phyloP scores from a whole-genome alignment of 2,797 vertebrate genomes.

The Avahi laniger region DNA sequence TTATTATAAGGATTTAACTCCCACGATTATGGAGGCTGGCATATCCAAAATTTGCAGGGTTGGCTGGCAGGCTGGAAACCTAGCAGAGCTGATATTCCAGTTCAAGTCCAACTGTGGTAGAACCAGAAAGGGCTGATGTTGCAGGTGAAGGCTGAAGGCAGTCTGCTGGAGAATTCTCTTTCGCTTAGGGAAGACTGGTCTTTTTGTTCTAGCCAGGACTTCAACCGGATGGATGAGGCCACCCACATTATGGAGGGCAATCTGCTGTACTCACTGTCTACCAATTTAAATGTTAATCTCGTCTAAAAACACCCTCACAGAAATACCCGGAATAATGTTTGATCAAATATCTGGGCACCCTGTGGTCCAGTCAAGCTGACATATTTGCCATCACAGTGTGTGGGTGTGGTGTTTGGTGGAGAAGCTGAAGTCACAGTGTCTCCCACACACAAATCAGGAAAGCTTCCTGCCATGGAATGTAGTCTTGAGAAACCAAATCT shows the following conservation, averaged over 20 bases:
- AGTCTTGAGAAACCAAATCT: background rate
- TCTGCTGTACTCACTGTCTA: background rate
- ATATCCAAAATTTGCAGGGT: background rate
- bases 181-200: fast-evolving
- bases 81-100: background rate
- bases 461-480: background rate
- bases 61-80: background rate
- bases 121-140: background rate
- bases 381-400: background rate
- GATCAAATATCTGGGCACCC: background rate
- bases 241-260: background rate
- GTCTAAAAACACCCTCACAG: background rate
- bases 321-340: background rate
- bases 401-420: background rate
- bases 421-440: background rate
- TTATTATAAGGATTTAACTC: background rate
- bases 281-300: background rate
- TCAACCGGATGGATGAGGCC: background rate
- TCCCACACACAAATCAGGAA: background rate
- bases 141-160: background rate
- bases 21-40: background rate
- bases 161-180: background rate
- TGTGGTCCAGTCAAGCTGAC: background rate
- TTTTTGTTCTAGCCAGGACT: background rate
- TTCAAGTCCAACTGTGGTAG: background rate